Evolutionary conservation across 37 sponge, comb jelly and placozoan genomes (phyloP).

Genomic region (Petrosia ficiformis): DNA sequence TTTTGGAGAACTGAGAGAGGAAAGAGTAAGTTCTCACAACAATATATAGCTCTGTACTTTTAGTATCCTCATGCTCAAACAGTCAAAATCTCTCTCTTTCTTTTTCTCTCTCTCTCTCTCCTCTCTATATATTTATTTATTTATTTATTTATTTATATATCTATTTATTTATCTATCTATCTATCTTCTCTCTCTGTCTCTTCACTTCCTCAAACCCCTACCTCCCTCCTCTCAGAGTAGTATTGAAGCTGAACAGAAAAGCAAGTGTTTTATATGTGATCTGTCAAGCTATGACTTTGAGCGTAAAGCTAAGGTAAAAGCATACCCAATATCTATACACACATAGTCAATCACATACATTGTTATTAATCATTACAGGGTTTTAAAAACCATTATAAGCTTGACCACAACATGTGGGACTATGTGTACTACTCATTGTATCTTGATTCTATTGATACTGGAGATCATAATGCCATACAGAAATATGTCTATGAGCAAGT

Average conservation of each 20-base stretch:
- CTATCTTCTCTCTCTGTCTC: no score
- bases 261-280: conserved; percentile 30
- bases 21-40: conserved; percentile 66
- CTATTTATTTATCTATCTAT: not conserved
- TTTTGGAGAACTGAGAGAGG: conserved; percentile 83
- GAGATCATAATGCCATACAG: conserved; percentile 33
- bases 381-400: conserved; percentile 41
- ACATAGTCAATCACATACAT: not conserved
- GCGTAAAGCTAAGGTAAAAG: not conserved
- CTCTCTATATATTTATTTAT: not conserved
- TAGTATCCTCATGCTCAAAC: not conserved
- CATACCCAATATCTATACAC: no score
- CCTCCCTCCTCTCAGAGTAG: no score
- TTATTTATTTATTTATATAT: not conserved
- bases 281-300: conserved; percentile 30
- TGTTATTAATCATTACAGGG: conserved; percentile 27
- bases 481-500: conserved; percentile 35
- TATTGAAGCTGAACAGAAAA: conserved; percentile 26
- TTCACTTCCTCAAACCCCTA: not conserved
- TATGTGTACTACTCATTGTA: conserved; percentile 49
- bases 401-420: conserved; percentile 67
- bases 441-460: conserved; percentile 23
- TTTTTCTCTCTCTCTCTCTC: no score
- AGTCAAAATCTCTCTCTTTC: no score
- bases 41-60: not conserved